These are phyloP conservation scores for Rissa tridactyla DNA, from an alignment of 2,113 vertebrate species.

Conservation along the genomic window DNA sequence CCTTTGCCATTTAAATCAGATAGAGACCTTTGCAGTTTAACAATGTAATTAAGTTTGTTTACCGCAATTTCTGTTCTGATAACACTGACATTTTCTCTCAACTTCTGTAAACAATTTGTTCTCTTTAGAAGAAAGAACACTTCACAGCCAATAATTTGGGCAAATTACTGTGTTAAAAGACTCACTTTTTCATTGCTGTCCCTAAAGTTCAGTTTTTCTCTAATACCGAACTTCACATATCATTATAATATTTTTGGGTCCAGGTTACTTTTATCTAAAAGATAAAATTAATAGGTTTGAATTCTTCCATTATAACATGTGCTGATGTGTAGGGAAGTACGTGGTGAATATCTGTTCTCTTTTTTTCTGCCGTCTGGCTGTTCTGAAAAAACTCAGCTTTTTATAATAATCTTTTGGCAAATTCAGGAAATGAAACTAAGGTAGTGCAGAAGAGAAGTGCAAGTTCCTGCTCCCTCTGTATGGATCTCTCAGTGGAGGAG, in stretches of 20 bases:
- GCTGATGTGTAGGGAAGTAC: not conserved
- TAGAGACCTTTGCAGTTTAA: not conserved
- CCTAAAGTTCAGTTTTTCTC: not conserved
- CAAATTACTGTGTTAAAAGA: not conserved
- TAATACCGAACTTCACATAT: not conserved
- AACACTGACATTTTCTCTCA: not conserved
- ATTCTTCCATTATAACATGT: not conserved
- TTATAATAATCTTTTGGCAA: not conserved
- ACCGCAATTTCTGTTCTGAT: not conserved
- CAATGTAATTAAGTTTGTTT: not conserved
- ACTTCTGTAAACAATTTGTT: not conserved
- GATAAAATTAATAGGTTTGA: not conserved
- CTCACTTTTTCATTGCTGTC: not conserved
- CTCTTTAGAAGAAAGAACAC: not conserved
- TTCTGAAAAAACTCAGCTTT: not conserved
- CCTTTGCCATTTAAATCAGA: not conserved
- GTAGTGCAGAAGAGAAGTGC: not conserved
- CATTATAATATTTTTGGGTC: not conserved
- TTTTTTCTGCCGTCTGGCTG: not conserved
- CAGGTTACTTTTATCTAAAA: not conserved
- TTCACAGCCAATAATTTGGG: not conserved
- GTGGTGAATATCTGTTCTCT: not conserved
- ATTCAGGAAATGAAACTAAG: not conserved
- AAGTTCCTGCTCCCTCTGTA: not conserved
- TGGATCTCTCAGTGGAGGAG: not conserved